Evolutionary conservation across 2,888 invertebrate species (phyloP), one percentile per base, ranked within the genome.

Genomic region (Stramonita haemastoma): DNA sequence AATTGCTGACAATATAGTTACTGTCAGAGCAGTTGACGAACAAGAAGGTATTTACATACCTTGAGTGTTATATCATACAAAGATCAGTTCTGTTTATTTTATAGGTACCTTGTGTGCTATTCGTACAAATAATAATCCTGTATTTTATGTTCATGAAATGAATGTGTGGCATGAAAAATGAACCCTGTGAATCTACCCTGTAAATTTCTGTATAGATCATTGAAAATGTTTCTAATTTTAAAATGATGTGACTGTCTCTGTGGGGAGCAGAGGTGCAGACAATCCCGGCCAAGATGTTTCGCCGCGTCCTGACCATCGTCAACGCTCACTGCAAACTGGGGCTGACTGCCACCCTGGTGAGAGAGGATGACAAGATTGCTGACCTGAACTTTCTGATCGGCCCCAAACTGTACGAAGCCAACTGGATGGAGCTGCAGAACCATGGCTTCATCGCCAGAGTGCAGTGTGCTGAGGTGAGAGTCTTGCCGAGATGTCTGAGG

Each of bases 291-390:
- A 99, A 99, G 97, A 99, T 99, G 99, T 99, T 99, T 96, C 97
- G 99, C 70, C 97, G 99, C 88, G 99, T 99, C 19, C 97, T 99
- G 94, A 99, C 99, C 8, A 98, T 99, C 89, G 99, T 99, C 26
- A 99, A 99, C 96, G 98, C 99, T 0, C 99, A 99, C 96, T 99
- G 99, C 95, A 99, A 99, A 96, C 97, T 99, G 5, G 98, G 99
- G 89, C 96, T 99, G 87, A 99, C 99, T 0, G 99, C 99, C 0
- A 99, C 99, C 8, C 96, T 99, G 26, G 97, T 99, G 26, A 97
- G 99, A 94, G 99, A 99, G 95, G 99, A 99, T 96, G 99, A 99
- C 96, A 99, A 99, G 97, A 99, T 99, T 94, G 99, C 99, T 0
- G 99, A 99, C 97, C 97, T 99, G 83, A 99, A 99, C 97, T 99